These are phyloP conservation scores for Urocynchramus pylzowi DNA, from an alignment of 2,113 vertebrate species.

Conservation along the genomic window DNA sequence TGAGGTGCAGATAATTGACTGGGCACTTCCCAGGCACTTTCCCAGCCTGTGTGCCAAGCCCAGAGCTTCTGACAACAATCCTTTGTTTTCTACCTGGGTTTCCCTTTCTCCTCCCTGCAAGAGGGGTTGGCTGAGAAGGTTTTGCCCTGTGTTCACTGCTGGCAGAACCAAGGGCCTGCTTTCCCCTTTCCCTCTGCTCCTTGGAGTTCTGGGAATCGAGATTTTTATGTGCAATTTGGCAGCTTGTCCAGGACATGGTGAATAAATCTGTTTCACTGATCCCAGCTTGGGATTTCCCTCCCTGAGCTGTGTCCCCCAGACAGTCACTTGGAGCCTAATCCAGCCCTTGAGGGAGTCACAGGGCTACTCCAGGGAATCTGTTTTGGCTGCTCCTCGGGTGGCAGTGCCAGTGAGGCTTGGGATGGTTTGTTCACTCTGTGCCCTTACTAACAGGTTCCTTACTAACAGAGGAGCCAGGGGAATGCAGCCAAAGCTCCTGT, in stretches of 20 bases:
- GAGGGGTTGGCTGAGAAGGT: not conserved
- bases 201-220: not conserved
- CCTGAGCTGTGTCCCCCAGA: not conserved
- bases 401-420: not conserved
- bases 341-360: rapidly evolving
- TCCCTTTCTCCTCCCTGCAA: not conserved
- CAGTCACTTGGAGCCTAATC: not conserved
- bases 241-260: not conserved
- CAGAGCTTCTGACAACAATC: not conserved
- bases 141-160: not conserved
- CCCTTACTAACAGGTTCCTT: not conserved
- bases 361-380: not conserved
- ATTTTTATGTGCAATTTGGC: not conserved
- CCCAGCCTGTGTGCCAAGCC: not conserved
- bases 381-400: not conserved
- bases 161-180: not conserved
- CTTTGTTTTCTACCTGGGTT: not conserved
- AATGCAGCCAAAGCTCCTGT: not conserved
- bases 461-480: not conserved
- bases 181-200: not conserved
- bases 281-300: not conserved
- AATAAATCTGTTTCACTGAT: not conserved
- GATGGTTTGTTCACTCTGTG: not conserved
- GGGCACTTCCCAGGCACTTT: not conserved
- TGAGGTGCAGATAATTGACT: not conserved